phyloP scores from a whole-genome alignment of 2,888 invertebrate species.

The Melipona beecheii region DNA sequence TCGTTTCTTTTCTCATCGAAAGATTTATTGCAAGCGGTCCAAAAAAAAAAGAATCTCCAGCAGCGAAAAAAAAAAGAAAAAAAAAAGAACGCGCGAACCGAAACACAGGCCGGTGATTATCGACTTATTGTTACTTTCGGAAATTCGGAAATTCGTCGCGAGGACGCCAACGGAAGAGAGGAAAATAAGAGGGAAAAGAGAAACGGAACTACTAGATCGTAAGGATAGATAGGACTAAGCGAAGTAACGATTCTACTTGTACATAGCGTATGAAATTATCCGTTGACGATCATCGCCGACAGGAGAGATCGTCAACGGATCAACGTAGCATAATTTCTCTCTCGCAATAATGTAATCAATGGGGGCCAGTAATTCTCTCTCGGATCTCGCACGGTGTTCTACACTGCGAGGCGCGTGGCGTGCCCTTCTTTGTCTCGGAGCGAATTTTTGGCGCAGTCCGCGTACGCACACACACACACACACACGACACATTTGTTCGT shows the following conservation, averaged over 20 bases:
- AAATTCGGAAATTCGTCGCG: constrained; percentile 48
- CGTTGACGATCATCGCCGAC: constrained; percentile 43
- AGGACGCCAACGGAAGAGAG: not conserved
- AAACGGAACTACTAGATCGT: constrained; percentile 68
- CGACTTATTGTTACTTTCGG: not conserved
- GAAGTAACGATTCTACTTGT: constrained; percentile 66
- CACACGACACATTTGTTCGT: not conserved
- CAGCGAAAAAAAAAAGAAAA: not conserved
- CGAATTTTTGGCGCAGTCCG: constrained; percentile 47
- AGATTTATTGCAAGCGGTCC: constrained; percentile 11
- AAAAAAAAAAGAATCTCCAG: constrained; percentile 23
- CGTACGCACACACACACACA: not conserved
- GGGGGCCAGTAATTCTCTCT: constrained; percentile 84
- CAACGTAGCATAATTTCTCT: constrained; percentile 60
- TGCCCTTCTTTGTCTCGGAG: constrained; percentile 47
- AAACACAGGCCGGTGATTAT: constrained; percentile 21
- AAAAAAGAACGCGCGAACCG: constrained; percentile 5
- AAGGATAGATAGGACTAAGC: constrained; percentile 59
- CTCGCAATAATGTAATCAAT: constrained; percentile 70
- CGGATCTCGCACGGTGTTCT: constrained; percentile 83
- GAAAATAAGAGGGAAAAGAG: constrained; percentile 1
- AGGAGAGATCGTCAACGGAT: constrained; percentile 35
- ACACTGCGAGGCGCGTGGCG: constrained; percentile 77
- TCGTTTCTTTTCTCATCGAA: not conserved
- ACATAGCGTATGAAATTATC: constrained; percentile 64